Conservation (phyloP, 2,797 vertebrate species). For the Pteropus rufus region DNA sequence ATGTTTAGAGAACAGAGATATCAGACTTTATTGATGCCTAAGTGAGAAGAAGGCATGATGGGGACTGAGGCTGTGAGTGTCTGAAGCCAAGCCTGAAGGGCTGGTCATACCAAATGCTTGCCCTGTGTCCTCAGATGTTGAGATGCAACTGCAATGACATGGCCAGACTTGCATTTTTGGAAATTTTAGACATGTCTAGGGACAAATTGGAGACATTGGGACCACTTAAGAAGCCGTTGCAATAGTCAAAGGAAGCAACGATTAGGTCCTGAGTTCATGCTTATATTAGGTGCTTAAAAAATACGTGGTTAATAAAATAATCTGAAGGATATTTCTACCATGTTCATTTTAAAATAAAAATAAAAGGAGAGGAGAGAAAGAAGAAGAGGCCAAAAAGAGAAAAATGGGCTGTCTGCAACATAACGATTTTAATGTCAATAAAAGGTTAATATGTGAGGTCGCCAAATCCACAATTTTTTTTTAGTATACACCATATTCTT, state of each 20-base stretch:
- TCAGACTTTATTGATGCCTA: neutral
- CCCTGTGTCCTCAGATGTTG: fast-evolving
- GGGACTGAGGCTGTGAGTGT: neutral
- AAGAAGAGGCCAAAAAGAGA: neutral
- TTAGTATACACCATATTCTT: neutral
- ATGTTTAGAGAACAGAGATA: neutral
- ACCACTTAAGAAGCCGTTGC: neutral
- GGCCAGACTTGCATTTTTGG: neutral
- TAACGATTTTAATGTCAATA: neutral
- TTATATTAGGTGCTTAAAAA: neutral
- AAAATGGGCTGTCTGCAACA: neutral
- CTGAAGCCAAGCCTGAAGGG: neutral
- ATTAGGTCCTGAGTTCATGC: neutral
- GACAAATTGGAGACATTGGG: neutral
- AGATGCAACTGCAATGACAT: fast-evolving
- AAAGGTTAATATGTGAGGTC: neutral
- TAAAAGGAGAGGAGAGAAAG: neutral
- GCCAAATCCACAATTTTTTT: neutral
- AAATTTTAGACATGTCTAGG: neutral
- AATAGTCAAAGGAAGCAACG: neutral
- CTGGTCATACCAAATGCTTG: neutral
- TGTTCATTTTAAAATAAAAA: neutral
- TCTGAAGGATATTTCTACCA: neutral
- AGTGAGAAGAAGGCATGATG: neutral
- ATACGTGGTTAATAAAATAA: neutral